Evolutionary conservation across 2,888 invertebrate species (phyloP), one percentile per base, ranked within the genome.

Genomic region (Neoscelio sp.): DNA sequence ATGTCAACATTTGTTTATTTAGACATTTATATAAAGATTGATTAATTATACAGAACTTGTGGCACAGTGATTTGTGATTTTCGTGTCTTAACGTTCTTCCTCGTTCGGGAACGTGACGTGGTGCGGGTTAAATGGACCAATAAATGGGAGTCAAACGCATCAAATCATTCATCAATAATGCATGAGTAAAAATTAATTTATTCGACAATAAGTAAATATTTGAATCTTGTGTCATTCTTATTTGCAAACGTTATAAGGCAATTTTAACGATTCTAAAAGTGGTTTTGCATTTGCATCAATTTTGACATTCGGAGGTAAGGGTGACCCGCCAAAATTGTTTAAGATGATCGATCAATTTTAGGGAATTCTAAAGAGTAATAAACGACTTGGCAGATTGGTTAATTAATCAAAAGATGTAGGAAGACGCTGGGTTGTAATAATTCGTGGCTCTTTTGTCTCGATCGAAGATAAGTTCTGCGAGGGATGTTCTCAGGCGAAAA

Each of bases 131-230:
- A 33, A 46, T 60, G 35, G 42, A 35, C 46, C 46, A 46, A 46
- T 30, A 60, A 60, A 60, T 35, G 13, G 12, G 13, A 23, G 33
- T 33, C 13, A 23, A 60, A 35, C 40, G 18, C 30, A n/a, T 33
- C 23, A 40, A 23, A 30, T 10, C 10, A 17, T 17, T 50, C 64
- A 64, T 64, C 42, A 50, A 40, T 64, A 50, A 50, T 35, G 20
- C 62, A 17, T 62, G 60, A 42, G 18, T 44, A 26, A 8, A 33
- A 15, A 44, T 56, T 40, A 15, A 40, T 50, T 50, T 50, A 30
- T 50, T 50, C 33, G 26, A 2, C 17, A 10, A 33, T 15, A 50
- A 33, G n/a, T n/a, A n/a, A n/a, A 3, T 50, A 28, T 30, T 18
- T 33, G 10, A n/a, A 10, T 13, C 7, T 4, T 28, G 48, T 8